Evolutionary conservation across 2,113 vertebrate species (phyloP).

Genomic region (Platichthys stellatus): DNA sequence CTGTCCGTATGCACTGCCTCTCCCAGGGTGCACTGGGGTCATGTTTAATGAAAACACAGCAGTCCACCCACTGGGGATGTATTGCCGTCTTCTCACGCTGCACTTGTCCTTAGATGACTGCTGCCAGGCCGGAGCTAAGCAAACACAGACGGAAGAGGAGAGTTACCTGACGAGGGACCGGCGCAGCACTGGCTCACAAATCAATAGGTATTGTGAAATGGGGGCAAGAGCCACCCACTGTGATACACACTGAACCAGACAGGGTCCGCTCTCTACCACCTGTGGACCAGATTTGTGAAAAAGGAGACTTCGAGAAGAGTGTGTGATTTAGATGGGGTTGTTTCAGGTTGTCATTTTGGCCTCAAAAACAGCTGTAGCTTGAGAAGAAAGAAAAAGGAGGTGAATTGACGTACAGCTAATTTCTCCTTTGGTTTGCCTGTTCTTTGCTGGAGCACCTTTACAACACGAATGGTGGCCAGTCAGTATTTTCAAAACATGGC

Average conservation of each 20-base stretch:
- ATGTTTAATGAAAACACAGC: constrained; percentile 62
- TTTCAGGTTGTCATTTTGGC: not conserved
- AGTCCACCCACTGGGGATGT: constrained; percentile 10
- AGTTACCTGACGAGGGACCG: constrained; percentile 32
- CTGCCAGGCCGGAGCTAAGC: constrained; percentile 28
- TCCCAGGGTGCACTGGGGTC: constrained; percentile 40
- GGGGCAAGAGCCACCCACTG: constrained; percentile 41
- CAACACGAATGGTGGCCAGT: not conserved
- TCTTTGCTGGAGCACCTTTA: not conserved
- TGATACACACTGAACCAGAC: constrained; percentile 30
- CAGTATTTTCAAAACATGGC: too few relatives aligned
- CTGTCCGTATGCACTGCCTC: constrained; percentile 20
- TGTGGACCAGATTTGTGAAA: constrained; percentile 31
- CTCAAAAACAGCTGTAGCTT: not conserved
- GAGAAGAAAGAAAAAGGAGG: not conserved
- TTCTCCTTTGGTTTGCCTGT: not conserved
- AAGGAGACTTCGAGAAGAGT: constrained; percentile 3
- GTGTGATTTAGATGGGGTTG: not conserved
- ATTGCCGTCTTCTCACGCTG: constrained; percentile 16
- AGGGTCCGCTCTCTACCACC: constrained; percentile 26
- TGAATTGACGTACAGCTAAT: not conserved
- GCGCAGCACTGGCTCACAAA: constrained; percentile 42
- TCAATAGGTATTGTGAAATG: constrained; percentile 49
- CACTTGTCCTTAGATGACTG: constrained; percentile 61
- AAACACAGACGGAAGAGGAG: constrained; percentile 31